Evolutionary conservation across 1,140 invertebrate genomes (phyloP).

Genomic region (Metaphire vulgaris): DNA sequence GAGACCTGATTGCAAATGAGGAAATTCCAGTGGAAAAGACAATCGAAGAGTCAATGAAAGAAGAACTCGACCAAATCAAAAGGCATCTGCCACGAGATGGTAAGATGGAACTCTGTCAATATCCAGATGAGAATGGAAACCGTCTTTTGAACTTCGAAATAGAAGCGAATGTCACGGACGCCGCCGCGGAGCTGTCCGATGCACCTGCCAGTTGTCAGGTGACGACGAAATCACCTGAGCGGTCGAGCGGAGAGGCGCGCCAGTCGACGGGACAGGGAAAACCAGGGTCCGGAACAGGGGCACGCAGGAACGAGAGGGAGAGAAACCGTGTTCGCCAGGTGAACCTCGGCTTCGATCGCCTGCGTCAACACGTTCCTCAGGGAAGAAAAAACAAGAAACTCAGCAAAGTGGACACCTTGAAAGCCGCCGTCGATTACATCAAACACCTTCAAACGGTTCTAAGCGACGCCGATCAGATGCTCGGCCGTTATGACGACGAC

Average conservation of each 20-base stretch:
- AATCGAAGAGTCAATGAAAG: neutral
- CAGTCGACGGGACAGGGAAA: neutral
- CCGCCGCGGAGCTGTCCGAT: no score
- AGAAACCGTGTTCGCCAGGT: conserved; percentile 82
- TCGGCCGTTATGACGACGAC: neutral
- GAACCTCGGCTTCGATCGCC: conserved; percentile 37
- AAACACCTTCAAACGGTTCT: conserved; percentile 72
- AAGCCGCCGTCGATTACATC: conserved; percentile 90
- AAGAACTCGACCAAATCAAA: no score
- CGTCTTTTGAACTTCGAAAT: neutral
- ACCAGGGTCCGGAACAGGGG: conserved; percentile 37
- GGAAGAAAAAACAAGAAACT: conserved; percentile 54
- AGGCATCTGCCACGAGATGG: no score
- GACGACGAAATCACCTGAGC: no score
- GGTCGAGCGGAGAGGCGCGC: no score
- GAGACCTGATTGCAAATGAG: neutral
- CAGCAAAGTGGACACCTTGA: conserved; percentile 84
- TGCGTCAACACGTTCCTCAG: conserved; percentile 43
- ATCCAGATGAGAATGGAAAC: neutral
- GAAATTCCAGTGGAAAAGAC: neutral
- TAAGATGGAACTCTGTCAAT: neutral
- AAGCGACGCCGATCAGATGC: conserved; percentile 50
- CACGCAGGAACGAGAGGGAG: conserved; percentile 82
- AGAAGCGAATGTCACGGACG: no score
- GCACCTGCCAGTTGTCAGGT: no score